Evolutionary conservation across 1,140 invertebrate genomes (phyloP), one percentile per base, ranked within the genome.

Genomic region (Eciton burchellii): DNA sequence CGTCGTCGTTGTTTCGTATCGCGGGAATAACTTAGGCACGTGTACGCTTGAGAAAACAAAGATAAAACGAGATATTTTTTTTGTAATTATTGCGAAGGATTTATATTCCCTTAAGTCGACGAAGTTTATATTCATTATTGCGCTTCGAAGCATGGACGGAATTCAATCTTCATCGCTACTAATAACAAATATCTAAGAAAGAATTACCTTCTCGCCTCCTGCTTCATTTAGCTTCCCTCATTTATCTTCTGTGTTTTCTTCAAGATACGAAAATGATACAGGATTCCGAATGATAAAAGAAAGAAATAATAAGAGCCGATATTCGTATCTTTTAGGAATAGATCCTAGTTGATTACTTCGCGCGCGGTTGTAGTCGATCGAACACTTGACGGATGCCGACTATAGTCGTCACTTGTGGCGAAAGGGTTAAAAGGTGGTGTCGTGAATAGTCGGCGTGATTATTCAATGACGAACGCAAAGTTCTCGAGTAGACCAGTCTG

Each of bases 381-480:
- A 29, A 6, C 26, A 66, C 35, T 77, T 54, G 72, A 65, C 29
- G 3, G 45, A 66, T 21, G 60, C 24, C n/a, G 63, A 68, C 19
- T 68, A 19, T 16, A 76, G 47, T 68, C 71, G 45, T 74, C 63
- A 43, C 21, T 56, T 6, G 60, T 26, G 21, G 29, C 24, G 21
- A 68, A 68, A 66, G 63, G 49, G 21, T 68, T 77, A 77, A 77
- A 77, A 77, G 35, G 59, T 16, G 16, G 5, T 11, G 21, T 45
- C 29, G 59, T 77, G 74, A 77, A 77, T 77, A 77, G 49, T 45
- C 74, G 65, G 24, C 24, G 45, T 49, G 65, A 52, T 68, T 68
- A 49, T 68, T 68, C 16, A 24, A 68, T 14, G 49, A 54, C 47
- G 29, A 54, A 65, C 62, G 35, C 62, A 41, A 77, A 68, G 62